A percentile compares a stretch with the other conserved stretches of the same genome.
Evolutionary conservation across 2,797 vertebrate species (phyloP).

Genomic region (Myotis findleyi): DNA sequence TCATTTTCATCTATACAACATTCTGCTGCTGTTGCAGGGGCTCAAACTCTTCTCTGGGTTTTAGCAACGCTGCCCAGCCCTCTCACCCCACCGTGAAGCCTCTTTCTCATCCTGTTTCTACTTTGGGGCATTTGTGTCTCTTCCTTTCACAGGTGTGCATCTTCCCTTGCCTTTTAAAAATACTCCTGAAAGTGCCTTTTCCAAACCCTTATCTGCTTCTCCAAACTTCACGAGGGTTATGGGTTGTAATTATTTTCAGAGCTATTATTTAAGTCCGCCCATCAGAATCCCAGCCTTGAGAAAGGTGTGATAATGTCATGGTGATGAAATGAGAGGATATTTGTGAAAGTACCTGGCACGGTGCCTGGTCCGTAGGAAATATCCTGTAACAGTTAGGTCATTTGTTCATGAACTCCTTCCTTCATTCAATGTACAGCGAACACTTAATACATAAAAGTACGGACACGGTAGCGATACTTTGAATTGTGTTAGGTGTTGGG

Average conservation of each 20-base stretch:
- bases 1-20: not conserved
- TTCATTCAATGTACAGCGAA: not conserved
- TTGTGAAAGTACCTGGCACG: not conserved
- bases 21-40: not conserved
- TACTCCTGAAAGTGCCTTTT: not conserved
- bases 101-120: not conserved
- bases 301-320: not conserved
- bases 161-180: not conserved
- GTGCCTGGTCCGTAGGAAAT: not conserved
- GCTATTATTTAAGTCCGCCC: not conserved
- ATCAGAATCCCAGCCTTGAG: not conserved
- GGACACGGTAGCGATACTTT: not conserved
- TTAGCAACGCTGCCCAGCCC: not conserved
- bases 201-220: not conserved
- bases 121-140: not conserved
- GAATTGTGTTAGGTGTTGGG: not conserved
- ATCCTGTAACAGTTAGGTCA: not conserved
- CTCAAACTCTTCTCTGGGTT: not conserved
- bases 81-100: not conserved
- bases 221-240: not conserved
- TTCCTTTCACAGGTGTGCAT: not conserved
- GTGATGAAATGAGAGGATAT: not conserved
- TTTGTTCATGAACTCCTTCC: not conserved
- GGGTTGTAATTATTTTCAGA: constrained; percentile 45
- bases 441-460: not conserved